Conservation (phyloP, 1,140 invertebrate genomes). For the Drosophila ercepeae region DNA sequence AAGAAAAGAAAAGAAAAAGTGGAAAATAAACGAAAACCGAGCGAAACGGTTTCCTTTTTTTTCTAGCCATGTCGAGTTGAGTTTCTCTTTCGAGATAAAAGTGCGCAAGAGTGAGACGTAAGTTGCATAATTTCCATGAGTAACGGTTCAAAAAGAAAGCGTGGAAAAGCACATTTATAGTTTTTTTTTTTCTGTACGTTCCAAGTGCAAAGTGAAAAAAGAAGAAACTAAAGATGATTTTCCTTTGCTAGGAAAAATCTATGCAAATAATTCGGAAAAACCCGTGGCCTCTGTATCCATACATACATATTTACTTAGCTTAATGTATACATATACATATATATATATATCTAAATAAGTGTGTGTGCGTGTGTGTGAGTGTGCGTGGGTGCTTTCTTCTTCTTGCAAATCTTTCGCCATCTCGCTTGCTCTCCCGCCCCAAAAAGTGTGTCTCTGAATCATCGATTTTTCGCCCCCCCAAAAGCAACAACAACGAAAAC, state of each 20-base stretch:
- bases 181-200: neutral
- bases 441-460: conserved; percentile 35
- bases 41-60: conserved; percentile 32
- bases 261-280: neutral
- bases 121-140: conserved; percentile 70
- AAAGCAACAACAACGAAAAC: conserved; percentile 19
- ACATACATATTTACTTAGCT: conserved; percentile 10
- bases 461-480: conserved; percentile 57
- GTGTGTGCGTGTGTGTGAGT: neutral
- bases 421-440: conserved; percentile 1
- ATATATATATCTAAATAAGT: conserved; percentile 1
- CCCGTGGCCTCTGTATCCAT: conserved; percentile 14
- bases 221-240: neutral
- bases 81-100: conserved; percentile 25
- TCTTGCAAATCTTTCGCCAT: neutral
- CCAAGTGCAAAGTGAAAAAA: neutral
- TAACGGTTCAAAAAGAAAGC: neutral
- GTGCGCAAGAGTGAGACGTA: conserved; percentile 76
- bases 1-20: conserved; percentile 7
- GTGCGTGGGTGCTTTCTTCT: conserved; percentile 30
- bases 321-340: conserved; percentile 2
- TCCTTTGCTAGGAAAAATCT: neutral
- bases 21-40: conserved; percentile 6
- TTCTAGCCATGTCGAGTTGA: neutral
- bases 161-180: neutral